Evolutionary conservation across 1,140 invertebrate genomes (phyloP).

Genomic region (Ceratitis capitata): DNA sequence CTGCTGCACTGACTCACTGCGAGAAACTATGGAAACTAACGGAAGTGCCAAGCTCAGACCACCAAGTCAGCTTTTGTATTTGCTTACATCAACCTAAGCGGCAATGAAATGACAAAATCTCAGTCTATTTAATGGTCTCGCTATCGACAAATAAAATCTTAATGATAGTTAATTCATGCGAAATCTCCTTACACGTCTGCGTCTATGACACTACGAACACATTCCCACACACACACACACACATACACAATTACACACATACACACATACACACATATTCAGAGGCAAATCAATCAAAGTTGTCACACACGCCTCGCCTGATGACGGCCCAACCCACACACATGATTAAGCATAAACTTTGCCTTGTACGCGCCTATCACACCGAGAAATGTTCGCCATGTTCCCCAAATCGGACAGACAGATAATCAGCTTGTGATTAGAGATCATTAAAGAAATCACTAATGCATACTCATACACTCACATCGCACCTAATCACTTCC

Average conservation of each 20-base stretch:
- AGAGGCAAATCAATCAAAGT: slow-evolving; percentile 18
- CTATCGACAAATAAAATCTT: slow-evolving; percentile 6
- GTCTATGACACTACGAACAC: background rate
- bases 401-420: background rate
- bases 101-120: background rate
- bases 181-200: background rate
- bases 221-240: background rate
- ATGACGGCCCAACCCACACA: slow-evolving; percentile 17
- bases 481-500: slow-evolving; percentile 20
- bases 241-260: too few species aligned
- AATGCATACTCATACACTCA: background rate
- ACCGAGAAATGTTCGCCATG: background rate
- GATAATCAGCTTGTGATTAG: slow-evolving; percentile 31
- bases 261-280: too few species aligned
- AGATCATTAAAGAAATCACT: slow-evolving; percentile 18
- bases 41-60: slow-evolving; percentile 7
- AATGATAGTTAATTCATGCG: slow-evolving; percentile 20
- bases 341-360: background rate
- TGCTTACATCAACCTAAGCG: background rate
- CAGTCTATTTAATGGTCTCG: slow-evolving; percentile 5
- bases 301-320: background rate
- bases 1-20: slow-evolving; percentile 13
- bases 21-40: background rate
- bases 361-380: background rate
- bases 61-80: background rate